These are phyloP conservation scores for Erynnis tages DNA, from an alignment of 2,888 invertebrate genomes.

Conservation along the genomic window DNA sequence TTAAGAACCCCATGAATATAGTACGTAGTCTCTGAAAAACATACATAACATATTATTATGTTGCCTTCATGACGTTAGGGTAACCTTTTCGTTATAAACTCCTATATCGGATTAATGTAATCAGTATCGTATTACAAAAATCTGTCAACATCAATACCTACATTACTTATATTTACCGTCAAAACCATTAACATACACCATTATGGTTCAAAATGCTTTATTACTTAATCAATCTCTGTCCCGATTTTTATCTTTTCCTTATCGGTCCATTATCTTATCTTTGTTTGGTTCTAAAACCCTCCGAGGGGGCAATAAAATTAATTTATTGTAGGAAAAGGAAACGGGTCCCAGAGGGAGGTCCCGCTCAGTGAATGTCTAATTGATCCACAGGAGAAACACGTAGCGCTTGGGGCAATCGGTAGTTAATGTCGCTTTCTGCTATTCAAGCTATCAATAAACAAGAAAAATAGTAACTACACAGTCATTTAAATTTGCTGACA, in stretches of 20 bases:
- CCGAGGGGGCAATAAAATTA: constrained; percentile 29
- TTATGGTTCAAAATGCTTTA: not conserved
- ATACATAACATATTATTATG: too few relatives aligned
- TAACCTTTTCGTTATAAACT: too few relatives aligned
- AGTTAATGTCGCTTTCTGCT: constrained; percentile 56
- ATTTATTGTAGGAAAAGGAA: constrained; percentile 29
- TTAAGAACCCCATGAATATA: too few relatives aligned
- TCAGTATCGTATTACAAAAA: too few relatives aligned
- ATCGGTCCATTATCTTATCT: constrained; percentile 16
- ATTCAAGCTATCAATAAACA: constrained; percentile 53
- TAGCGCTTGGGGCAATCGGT: constrained; percentile 45
- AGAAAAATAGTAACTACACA: constrained; percentile 7
- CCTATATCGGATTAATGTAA: too few relatives aligned
- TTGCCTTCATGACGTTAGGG: too few relatives aligned
- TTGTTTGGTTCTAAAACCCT: constrained; percentile 20
- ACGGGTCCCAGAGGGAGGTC: constrained; percentile 35
- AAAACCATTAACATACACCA: not conserved
- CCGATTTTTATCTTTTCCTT: constrained; percentile 15
- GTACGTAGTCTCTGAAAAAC: too few relatives aligned
- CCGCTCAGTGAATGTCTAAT: constrained; percentile 51
- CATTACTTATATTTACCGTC: too few relatives aligned
- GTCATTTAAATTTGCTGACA: constrained; percentile 1
- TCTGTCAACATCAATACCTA: too few relatives aligned
- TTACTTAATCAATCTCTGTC: constrained; percentile 9
- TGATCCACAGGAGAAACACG: constrained; percentile 42